Evolutionary conservation across 2,113 vertebrate genomes (phyloP), one percentile per base, ranked within the genome.

Genomic region (Pollimyrus isidori): DNA sequence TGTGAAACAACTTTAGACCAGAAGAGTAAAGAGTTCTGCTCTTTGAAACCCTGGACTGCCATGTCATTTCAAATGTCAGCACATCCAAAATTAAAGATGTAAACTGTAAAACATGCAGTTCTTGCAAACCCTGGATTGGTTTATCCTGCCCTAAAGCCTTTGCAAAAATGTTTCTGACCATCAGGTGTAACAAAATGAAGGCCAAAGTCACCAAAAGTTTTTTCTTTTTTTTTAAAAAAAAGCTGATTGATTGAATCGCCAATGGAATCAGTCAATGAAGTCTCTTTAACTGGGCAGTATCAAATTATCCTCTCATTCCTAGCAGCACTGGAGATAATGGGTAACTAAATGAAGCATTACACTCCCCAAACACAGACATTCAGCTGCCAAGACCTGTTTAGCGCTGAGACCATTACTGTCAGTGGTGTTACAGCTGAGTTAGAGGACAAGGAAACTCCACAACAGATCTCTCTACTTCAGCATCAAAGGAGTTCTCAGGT

Each of bases 401-500:
- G 82, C 89, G 88, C 95, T 93, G 95, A 94, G 94, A 94, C 95
- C 94, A 94, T 91, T 52, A 87, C 89, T 94, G 92, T 94, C 95
- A 94, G 93, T 92, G 93, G 90, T 92, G 92, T 94, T 92, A 90
- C 90, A 91, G 91, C 93, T 92, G 92, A 94, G 94, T 96, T 94
- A 91, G 89, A 90, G 90, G 90, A 91, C 91, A 92, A 91, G 91
- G 92, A 88, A 87, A 89, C 92, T 87, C 90, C 90, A 93, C 93
- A 93, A 94, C 94, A 93, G 91, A 93, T 93, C 94, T 92, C 92
- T 91, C 92, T 91, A 91, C 91, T 94, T 93, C 95, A 93, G 95
- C 92, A 93, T 94, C 92, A 93, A 94, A 95, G 93, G 94, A 91
- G 88, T 95, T 93, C 94, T 93, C 90, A 92, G 95, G 95, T 94